Conservation (phyloP, 2,888 invertebrate genomes). For the Phaonia tiefii region DNA sequence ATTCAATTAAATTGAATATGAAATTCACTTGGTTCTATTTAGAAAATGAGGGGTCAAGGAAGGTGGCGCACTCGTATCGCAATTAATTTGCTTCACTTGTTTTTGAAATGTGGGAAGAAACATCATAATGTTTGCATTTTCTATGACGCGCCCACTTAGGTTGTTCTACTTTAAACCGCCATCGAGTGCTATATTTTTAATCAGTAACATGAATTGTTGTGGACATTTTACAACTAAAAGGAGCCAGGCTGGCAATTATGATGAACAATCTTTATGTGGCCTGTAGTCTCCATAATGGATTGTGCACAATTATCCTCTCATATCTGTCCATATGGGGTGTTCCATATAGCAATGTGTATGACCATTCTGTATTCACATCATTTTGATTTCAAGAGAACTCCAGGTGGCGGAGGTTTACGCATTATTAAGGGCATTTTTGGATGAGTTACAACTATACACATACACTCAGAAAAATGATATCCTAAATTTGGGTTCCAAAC, state of each 20-base stretch:
- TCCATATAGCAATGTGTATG: no score
- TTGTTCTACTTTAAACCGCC: no score
- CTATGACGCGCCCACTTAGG: neutral
- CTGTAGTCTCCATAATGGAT: slow-evolving; percentile 26
- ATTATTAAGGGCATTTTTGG: no score
- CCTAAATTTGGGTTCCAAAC: no score
- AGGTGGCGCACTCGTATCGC: neutral
- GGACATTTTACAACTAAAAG: slow-evolving; percentile 24
- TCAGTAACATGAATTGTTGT: slow-evolving; percentile 69
- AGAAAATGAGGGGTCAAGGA: neutral
- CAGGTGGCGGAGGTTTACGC: no score
- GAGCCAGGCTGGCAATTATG: slow-evolving; percentile 56
- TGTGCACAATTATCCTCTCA: slow-evolving; percentile 33
- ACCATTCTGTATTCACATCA: no score
- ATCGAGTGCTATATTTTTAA: slow-evolving; percentile 67
- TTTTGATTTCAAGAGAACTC: no score
- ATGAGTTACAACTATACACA: no score
- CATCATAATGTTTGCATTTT: neutral
- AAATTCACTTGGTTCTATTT: slow-evolving; percentile 2
- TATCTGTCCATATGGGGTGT: slow-evolving; percentile 6
- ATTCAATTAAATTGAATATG: slow-evolving; percentile 27
- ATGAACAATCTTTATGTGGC: slow-evolving; percentile 56
- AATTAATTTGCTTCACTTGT: neutral
- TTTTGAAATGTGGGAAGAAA: slow-evolving; percentile 34
- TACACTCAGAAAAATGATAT: no score